phyloP scores from a whole-genome alignment of 2,113 vertebrate species.

The Tangachromis dhanisi region DNA sequence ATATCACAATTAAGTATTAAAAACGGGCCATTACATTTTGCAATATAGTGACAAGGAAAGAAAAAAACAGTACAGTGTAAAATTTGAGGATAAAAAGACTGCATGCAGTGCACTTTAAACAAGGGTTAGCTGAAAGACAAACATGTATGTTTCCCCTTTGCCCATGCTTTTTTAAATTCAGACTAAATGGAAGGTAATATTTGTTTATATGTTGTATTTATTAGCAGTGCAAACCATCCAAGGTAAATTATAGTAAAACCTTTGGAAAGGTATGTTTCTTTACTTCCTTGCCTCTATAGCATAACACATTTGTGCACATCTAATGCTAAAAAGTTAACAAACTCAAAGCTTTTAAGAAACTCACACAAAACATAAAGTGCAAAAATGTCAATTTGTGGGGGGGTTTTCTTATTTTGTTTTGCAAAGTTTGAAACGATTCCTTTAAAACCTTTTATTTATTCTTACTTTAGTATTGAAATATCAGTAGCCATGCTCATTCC shows the following conservation, averaged over 20 bases:
- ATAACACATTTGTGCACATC: background rate
- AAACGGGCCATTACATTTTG: background rate
- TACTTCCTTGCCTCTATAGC: background rate
- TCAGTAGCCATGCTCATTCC: background rate
- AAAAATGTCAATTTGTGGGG: background rate
- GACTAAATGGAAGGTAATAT: background rate
- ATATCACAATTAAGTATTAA: background rate
- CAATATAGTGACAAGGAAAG: background rate
- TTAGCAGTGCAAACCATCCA: background rate
- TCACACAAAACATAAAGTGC: background rate
- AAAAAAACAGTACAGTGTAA: background rate
- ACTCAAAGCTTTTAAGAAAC: background rate
- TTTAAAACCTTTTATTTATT: background rate
- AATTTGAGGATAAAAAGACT: background rate
- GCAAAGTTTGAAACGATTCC: background rate
- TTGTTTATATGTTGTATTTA: background rate
- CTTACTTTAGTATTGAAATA: background rate
- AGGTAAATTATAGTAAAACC: background rate
- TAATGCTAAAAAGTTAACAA: background rate
- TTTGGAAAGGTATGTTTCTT: background rate
- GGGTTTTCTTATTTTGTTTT: background rate
- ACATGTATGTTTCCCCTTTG: background rate
- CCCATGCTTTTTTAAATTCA: background rate
- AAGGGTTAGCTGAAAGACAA: background rate
- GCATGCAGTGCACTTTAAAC: background rate